Evolutionary conservation across 2,113 vertebrate species (phyloP).

Genomic region (Tragelaphus buxtoni): DNA sequence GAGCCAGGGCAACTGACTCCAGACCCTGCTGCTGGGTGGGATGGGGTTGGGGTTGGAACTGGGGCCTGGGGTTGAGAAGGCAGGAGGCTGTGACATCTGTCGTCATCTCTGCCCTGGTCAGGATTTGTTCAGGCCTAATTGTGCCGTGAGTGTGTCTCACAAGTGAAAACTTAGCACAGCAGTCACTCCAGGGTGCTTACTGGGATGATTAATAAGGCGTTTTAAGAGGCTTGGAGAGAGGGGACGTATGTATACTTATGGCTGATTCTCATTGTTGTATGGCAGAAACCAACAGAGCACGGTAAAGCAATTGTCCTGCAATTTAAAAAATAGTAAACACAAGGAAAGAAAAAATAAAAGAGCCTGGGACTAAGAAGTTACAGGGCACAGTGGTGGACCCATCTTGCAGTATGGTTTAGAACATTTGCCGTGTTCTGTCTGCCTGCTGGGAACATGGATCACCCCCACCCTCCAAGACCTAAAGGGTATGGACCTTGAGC

Average conservation of each 20-base stretch:
- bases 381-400: neutral
- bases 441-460: neutral
- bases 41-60: neutral
- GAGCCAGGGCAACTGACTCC: too few relatives aligned
- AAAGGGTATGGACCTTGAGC: neutral
- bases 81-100: neutral
- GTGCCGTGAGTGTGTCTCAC: fast-evolving
- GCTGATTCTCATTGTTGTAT: neutral
- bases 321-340: neutral
- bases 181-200: neutral
- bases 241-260: neutral
- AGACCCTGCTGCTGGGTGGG: fast-evolving
- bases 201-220: neutral
- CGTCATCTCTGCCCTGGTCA: too few relatives aligned
- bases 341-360: neutral
- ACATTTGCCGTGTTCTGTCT: neutral
- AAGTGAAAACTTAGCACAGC: neutral
- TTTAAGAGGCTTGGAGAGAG: neutral
- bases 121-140: neutral
- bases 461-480: neutral
- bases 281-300: neutral
- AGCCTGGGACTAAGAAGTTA: neutral
- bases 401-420: neutral
- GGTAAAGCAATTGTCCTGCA: neutral
- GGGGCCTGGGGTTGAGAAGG: neutral